Evolutionary conservation across 1,140 invertebrate genomes (phyloP).

Genomic region (Caenorhabditis tropicalis): DNA sequence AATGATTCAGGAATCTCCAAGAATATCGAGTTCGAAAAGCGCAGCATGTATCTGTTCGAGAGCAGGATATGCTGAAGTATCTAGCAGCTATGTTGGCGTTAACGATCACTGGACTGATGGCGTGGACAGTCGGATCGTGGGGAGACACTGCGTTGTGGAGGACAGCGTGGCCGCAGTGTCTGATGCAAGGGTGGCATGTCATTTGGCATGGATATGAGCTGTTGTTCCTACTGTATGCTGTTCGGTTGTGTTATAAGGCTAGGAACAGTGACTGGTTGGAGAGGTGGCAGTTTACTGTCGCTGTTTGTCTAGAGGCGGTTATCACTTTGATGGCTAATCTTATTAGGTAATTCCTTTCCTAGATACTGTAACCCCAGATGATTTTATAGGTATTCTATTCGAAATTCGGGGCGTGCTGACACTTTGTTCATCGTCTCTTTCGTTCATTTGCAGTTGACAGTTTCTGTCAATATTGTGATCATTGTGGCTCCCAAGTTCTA

Average conservation of each 20-base stretch:
- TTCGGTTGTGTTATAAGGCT: constrained; percentile 85
- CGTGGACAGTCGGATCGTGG: constrained; percentile 67
- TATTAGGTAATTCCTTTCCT: constrained; percentile 74
- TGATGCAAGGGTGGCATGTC: constrained; percentile 62
- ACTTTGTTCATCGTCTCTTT: constrained; percentile 63
- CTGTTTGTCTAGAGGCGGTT: constrained; percentile 80
- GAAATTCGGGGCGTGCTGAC: constrained; percentile 60
- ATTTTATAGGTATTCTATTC: constrained; percentile 60
- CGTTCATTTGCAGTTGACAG: constrained; percentile 70
- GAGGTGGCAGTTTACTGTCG: constrained; percentile 78
- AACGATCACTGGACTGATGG: constrained; percentile 76
- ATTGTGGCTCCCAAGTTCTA: constrained; percentile 61
- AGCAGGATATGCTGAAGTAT: constrained; percentile 85
- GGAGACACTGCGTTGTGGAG: constrained; percentile 62
- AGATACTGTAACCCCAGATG: too few species aligned
- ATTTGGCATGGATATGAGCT: constrained; percentile 73
- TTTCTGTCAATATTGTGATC: constrained; percentile 69
- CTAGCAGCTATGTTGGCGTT: constrained; percentile 85
- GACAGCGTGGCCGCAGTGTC: constrained; percentile 68
- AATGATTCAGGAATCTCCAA: constrained; percentile 76
- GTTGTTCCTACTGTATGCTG: constrained; percentile 82
- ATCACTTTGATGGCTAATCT: constrained; percentile 80
- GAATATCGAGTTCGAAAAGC: constrained; percentile 84
- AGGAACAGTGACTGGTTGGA: constrained; percentile 82
- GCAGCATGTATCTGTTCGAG: constrained; percentile 84